Evolutionary conservation across 2,888 invertebrate species (phyloP).

Genomic region (Hirtodrosophila trivittata): DNA sequence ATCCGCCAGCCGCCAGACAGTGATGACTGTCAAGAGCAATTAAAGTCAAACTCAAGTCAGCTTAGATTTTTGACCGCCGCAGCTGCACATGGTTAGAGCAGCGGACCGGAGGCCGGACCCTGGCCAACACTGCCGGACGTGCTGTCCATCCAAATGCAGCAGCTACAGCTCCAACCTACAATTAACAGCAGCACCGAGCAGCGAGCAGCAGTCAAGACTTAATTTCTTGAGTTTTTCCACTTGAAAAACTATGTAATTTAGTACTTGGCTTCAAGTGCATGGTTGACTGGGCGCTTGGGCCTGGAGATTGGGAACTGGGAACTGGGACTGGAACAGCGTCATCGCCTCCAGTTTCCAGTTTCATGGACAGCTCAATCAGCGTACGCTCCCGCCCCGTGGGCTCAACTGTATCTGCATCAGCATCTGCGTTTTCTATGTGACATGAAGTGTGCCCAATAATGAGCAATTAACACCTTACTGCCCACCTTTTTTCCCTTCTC

Average conservation of each 20-base stretch:
- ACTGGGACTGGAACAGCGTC: slow-evolving; percentile 43
- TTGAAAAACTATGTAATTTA: slow-evolving; percentile 79
- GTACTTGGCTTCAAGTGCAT: slow-evolving; percentile 71
- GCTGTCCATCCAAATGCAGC: slow-evolving; percentile 73
- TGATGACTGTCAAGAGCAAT: slow-evolving; percentile 75
- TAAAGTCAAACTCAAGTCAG: slow-evolving; percentile 81
- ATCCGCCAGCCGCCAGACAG: slow-evolving; percentile 23
- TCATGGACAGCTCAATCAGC: slow-evolving; percentile 72
- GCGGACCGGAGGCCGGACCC: slow-evolving; percentile 21
- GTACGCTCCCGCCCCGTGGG: slow-evolving; percentile 7
- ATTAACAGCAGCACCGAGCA: slow-evolving; percentile 53
- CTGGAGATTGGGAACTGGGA: slow-evolving; percentile 13
- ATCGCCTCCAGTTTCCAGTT: slow-evolving; percentile 45
- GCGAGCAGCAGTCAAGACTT: slow-evolving; percentile 70
- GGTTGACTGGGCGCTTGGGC: slow-evolving; percentile 32
- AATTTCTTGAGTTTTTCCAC: slow-evolving; percentile 77
- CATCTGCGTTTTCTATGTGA: slow-evolving; percentile 64
- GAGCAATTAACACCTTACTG: slow-evolving; percentile 81
- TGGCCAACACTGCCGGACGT: slow-evolving; percentile 55
- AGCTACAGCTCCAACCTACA: slow-evolving; percentile 64
- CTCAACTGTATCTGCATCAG: slow-evolving; percentile 24
- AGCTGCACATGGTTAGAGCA: slow-evolving; percentile 67
- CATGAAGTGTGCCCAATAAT: slow-evolving; percentile 83
- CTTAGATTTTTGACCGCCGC: slow-evolving; percentile 77
- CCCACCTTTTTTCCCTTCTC: slow-evolving; percentile 52